Conservation (phyloP, 2,888 invertebrate species). For the Callinectes sapidus region DNA sequence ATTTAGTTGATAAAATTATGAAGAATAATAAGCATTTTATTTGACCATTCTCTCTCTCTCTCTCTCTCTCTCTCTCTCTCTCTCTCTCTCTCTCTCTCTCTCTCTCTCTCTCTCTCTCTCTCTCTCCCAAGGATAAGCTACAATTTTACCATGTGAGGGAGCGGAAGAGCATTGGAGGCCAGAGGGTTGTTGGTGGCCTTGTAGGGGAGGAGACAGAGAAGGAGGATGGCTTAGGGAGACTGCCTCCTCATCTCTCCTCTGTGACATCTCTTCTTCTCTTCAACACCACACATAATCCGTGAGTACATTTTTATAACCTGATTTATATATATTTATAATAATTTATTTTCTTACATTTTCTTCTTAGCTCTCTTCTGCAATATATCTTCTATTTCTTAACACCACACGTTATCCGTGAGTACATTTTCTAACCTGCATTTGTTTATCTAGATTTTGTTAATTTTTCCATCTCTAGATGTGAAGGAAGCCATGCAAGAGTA, state of each 20-base stretch:
- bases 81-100: constrained; percentile 44
- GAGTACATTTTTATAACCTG: too few relatives aligned
- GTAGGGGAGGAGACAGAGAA: background rate
- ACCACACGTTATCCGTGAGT: background rate
- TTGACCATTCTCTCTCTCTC: constrained; percentile 34
- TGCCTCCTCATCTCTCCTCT: constrained; percentile 24
- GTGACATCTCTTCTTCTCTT: background rate
- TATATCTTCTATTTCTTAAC: background rate
- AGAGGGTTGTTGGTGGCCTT: background rate
- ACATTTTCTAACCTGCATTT: too few relatives aligned
- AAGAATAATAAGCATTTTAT: background rate
- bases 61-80: constrained; percentile 40
- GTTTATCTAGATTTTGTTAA: too few relatives aligned
- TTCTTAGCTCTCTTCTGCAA: too few relatives aligned
- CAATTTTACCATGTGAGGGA: constrained; percentile 8
- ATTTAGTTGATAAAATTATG: background rate
- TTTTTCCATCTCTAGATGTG: too few relatives aligned
- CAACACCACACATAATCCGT: constrained; percentile 23
- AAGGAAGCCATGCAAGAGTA: too few relatives aligned
- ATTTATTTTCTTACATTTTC: too few relatives aligned
- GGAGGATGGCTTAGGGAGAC: constrained; percentile 1
- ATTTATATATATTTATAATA: too few relatives aligned
- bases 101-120: constrained; percentile 50
- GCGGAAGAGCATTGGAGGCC: background rate
- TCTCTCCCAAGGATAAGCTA: background rate